Conservation (phyloP, 1,140 invertebrate genomes). For the Cherax destructor region DNA sequence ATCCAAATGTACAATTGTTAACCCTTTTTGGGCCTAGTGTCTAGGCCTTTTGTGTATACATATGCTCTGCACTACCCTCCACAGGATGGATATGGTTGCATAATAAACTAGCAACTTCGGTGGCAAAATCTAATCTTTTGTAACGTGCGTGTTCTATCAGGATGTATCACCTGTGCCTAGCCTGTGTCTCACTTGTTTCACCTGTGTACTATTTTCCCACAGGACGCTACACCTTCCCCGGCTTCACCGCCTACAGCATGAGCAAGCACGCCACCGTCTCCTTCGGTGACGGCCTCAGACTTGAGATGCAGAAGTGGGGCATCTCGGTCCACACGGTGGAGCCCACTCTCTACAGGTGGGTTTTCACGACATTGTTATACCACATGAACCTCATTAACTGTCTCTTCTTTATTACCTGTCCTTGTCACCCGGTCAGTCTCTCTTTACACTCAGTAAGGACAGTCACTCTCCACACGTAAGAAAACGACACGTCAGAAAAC, state of each 20-base stretch:
- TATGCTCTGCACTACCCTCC: too few relatives aligned
- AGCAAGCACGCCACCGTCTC: constrained; percentile 78
- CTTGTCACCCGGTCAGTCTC: too few relatives aligned
- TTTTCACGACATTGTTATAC: too few relatives aligned
- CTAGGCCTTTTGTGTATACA: too few relatives aligned
- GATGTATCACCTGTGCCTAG: not conserved
- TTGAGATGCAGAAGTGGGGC: constrained; percentile 79
- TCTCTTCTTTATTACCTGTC: too few relatives aligned
- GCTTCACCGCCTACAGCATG: constrained; percentile 78
- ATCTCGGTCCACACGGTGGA: constrained; percentile 78
- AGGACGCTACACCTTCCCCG: constrained; percentile 77
- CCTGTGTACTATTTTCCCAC: constrained; percentile 41
- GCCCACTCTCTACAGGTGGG: constrained; percentile 77
- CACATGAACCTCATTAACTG: too few relatives aligned
- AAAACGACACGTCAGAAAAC: too few relatives aligned
- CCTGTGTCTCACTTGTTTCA: not conserved
- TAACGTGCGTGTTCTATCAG: not conserved
- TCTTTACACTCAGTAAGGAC: too few relatives aligned
- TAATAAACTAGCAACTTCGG: not conserved
- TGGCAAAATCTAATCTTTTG: not conserved
- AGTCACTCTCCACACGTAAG: too few relatives aligned
- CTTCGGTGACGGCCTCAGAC: constrained; percentile 77
- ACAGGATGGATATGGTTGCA: not conserved
- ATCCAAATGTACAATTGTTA: too few relatives aligned
- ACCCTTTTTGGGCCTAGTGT: too few relatives aligned